A percentile compares a stretch with the other conserved stretches of the same genome.
phyloP scores from a whole-genome alignment of 2,797 vertebrate species.

The Psittacula echo region DNA sequence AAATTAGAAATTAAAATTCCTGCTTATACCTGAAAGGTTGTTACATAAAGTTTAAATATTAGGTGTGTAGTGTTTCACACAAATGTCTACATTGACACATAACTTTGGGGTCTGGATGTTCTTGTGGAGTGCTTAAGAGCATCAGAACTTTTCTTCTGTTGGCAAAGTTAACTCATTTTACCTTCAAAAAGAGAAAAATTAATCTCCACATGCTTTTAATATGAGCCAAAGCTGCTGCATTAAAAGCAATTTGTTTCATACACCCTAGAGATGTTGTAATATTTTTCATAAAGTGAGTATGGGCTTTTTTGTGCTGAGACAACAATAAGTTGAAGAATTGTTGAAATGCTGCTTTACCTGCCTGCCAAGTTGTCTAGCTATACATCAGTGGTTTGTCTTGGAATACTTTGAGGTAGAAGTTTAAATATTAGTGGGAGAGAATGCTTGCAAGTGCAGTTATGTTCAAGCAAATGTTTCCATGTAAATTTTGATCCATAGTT shows the following conservation, averaged over 20 bases:
- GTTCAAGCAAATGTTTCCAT: background rate
- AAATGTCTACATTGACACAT: background rate
- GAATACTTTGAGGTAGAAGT: background rate
- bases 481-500: background rate
- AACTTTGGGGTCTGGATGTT: background rate
- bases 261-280: background rate
- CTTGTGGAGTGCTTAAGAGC: background rate
- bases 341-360: slow-evolving; percentile 6
- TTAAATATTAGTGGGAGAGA: background rate
- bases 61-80: background rate
- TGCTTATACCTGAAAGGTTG: background rate
- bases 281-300: slow-evolving; percentile 26
- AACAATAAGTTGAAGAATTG: slow-evolving; percentile 38
- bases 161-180: slow-evolving; percentile 13
- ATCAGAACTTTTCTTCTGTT: background rate
- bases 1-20: background rate
- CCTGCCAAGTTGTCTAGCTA: slow-evolving; percentile 7
- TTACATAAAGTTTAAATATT: background rate
- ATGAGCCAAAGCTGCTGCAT: background rate
- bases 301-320: slow-evolving; percentile 46
- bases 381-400: background rate
- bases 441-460: background rate
- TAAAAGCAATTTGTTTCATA: slow-evolving; percentile 34
- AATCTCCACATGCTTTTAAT: slow-evolving; percentile 32
- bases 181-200: slow-evolving; percentile 25